Percentiles rank a stretch among this genome's conserved stretches.
phyloP scores from a whole-genome alignment of 2,113 vertebrate species.

The Macrotis lagotis region DNA sequence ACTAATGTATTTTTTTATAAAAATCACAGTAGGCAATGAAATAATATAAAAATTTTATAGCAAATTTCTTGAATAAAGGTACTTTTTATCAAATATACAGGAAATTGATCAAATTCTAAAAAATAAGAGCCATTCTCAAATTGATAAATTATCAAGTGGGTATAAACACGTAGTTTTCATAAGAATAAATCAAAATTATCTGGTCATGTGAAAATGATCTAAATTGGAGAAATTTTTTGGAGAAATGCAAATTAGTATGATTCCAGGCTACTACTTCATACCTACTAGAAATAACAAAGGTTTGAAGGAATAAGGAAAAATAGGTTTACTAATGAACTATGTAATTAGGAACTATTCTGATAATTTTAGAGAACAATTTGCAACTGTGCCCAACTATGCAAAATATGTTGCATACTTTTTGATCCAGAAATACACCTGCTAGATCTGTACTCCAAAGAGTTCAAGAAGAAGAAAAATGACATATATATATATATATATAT shows the following conservation, averaged over 20 bases:
- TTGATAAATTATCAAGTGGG: not conserved
- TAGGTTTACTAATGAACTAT: no score
- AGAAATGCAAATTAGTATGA: not conserved
- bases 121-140: not conserved
- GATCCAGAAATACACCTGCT: no score
- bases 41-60: not conserved
- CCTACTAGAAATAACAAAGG: not conserved
- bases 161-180: not conserved
- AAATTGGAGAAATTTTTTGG: no score
- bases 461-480: no score
- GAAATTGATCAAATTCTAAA: not conserved
- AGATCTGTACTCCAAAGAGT: no score
- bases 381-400: no score
- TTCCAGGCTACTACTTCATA: not conserved
- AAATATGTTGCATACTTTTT: no score
- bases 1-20: not conserved
- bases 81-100: not conserved
- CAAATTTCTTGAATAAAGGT: not conserved
- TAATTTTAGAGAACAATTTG: no score
- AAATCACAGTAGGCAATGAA: not conserved
- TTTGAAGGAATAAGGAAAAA: no score
- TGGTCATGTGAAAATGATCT: not conserved
- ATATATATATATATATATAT: no score
- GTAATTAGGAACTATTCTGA: no score
- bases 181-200: not conserved